Evolutionary conservation across 1,140 invertebrate genomes (phyloP).

Genomic region (Tetranychus cinnabarinus): DNA sequence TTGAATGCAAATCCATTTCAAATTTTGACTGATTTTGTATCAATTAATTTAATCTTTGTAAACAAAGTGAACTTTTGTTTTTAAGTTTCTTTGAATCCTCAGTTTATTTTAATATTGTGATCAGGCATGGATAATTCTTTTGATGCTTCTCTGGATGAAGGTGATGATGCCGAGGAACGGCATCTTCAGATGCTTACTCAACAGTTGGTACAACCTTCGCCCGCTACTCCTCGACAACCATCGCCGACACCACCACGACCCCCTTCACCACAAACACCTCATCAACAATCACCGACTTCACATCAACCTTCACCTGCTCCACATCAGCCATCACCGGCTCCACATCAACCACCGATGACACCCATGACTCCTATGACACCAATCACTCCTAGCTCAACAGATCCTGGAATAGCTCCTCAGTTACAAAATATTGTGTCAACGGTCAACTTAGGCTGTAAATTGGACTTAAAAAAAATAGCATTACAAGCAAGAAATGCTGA

Average conservation of each 20-base stretch:
- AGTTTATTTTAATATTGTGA: too few relatives aligned
- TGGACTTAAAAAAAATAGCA: conserved; percentile 92
- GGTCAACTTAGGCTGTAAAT: conserved; percentile 82
- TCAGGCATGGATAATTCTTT: too few relatives aligned
- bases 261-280: background rate
- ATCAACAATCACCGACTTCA: background rate
- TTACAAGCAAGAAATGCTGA: conserved; percentile 97
- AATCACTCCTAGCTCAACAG: conserved; percentile 63
- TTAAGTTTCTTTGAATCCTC: too few relatives aligned
- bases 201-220: conserved; percentile 13
- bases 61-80: too few relatives aligned
- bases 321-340: conserved; percentile 17
- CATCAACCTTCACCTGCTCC: background rate
- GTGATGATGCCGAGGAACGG: conserved; percentile 11
- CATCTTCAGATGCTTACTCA: conserved; percentile 13
- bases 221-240: conserved; percentile 12
- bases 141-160: too few relatives aligned
- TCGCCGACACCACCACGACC: background rate
- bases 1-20: too few relatives aligned
- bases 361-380: conserved; percentile 50
- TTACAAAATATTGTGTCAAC: conserved; percentile 94
- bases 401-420: conserved; percentile 76
- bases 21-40: too few relatives aligned
- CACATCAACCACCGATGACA: conserved; percentile 27
- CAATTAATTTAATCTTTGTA: too few relatives aligned